Evolutionary conservation across 2,797 vertebrate genomes (phyloP).

Genomic region (Cacajao melanocephalus): DNA sequence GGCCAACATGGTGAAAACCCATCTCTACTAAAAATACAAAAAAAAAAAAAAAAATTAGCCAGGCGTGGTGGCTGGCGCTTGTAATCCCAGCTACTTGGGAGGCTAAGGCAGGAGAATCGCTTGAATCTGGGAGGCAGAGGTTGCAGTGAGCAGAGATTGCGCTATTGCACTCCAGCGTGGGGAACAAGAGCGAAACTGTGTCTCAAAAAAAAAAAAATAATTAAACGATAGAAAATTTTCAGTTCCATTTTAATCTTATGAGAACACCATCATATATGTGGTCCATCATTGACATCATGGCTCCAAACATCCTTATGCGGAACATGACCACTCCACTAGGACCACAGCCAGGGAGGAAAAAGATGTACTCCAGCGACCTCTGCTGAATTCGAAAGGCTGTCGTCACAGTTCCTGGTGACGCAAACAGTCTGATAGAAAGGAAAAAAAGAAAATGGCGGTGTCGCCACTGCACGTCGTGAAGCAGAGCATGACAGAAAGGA

Average conservation of each 20-base stretch:
- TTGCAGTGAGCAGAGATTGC: no score
- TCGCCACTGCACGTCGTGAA: rapidly evolving
- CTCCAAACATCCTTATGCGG: not conserved
- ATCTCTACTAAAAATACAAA: no score
- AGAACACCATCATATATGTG: no score
- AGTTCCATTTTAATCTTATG: not conserved
- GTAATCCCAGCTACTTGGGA: no score
- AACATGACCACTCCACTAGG: not conserved
- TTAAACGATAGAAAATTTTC: not conserved
- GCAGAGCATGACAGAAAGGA: not conserved
- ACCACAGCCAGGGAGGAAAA: not conserved
- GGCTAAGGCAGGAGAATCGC: no score
- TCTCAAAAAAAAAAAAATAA: not conserved
- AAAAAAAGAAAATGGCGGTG: not conserved
- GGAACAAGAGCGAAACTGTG: no score
- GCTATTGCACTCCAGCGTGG: no score
- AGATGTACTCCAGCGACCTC: conserved; percentile 49
- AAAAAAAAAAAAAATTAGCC: no score
- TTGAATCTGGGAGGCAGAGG: no score
- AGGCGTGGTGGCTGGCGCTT: rapidly evolving
- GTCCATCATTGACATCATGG: not conserved
- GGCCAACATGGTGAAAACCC: no score
- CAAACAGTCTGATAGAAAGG: not conserved
- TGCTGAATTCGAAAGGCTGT: not conserved
- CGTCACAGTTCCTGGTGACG: not conserved